Evolutionary conservation across 2,797 vertebrate genomes (phyloP).

Genomic region (Clarias laeviceps): DNA sequence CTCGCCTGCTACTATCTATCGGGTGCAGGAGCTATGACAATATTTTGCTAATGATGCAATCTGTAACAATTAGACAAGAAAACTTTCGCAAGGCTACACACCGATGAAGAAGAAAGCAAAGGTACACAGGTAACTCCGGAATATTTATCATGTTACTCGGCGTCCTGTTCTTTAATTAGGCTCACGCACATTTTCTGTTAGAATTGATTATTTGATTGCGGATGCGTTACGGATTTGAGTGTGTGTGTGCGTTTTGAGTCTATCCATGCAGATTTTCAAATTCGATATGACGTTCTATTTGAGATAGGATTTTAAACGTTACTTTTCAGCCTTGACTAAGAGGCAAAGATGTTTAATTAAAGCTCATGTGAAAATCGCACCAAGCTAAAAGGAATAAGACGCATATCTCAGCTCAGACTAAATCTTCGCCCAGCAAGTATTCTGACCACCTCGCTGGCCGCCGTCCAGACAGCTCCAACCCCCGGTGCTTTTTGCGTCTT

Average conservation of each 20-base stretch:
- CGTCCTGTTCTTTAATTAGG: conserved; percentile 4
- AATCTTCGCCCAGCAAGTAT: conserved; percentile 54
- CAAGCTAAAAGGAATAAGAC: background rate
- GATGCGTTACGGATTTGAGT: background rate
- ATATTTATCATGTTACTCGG: conserved; percentile 25
- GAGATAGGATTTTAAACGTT: conserved; percentile 28
- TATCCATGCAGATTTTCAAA: background rate
- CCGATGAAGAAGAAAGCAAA: conserved; percentile 12
- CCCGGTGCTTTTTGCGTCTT: conserved; percentile 80
- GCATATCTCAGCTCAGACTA: conserved; percentile 28
- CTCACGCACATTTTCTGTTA: background rate
- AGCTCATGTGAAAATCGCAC: conserved; percentile 46
- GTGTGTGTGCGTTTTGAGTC: background rate
- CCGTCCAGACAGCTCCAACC: conserved; percentile 82
- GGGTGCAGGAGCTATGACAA: conserved; percentile 78
- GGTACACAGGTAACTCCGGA: conserved; percentile 49
- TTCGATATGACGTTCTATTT: background rate
- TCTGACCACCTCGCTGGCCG: conserved; percentile 75
- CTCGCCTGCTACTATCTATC: conserved; percentile 72
- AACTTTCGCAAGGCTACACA: conserved; percentile 65
- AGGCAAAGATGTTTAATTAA: conserved; percentile 52
- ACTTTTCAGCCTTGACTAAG: conserved; percentile 39
- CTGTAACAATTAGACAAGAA: conserved; percentile 81
- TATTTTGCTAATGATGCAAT: conserved; percentile 79
- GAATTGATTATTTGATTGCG: conserved; percentile 3